Evolutionary conservation across 2,888 invertebrate genomes (phyloP), one percentile per base, ranked within the genome.

Genomic region (Teinopalpus imperialis): DNA sequence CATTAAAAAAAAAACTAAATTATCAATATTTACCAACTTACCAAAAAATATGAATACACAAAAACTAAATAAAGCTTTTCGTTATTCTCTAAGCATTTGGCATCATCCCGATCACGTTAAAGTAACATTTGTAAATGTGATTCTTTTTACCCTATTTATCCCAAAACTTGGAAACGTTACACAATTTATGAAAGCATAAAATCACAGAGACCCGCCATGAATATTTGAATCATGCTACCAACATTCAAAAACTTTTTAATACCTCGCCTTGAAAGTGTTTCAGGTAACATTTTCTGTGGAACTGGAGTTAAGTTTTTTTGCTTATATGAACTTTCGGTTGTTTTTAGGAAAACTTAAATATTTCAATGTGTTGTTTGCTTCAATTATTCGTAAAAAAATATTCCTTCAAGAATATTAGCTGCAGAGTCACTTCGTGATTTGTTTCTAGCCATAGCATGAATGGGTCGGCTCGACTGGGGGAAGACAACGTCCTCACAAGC

Each of bases 181-280:
- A 30, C 21, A 30, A 40, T 40, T 32, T 42, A 42, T 42, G 32
- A 42, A 42, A 32, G 26, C 18, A 34, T 32, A 32, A 36, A 35
- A 43, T 43, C 30, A 36, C 36, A 30, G 35, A 30, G 16, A 30
- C 36, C 30, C 24, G 43, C 16, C 30, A 35, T 43, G 36, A 43
- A 36, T 43, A 36, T 36, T 42, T 30, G 30, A 36, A 43, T 36
- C 24, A 23, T 30, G 21, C 43, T 30, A 12, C 43, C 18, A n/a
- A 36, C 24, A 14, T 30, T 36, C 23, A 36, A 36, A 30, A 36
- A 43, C 43, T 43, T 43, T 43, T 43, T 36, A 36, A 37, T 18
- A 23, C 16, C 8, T 29, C 14, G 35, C 35, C 21, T 43, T 43
- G 20, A 35, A 20, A 37, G 6, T 35, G 35, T 43, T 13, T 9